Base-by-base conservation (phyloP, 1,140 invertebrate genomes). In the Archegozetes longisetosus region DNA sequence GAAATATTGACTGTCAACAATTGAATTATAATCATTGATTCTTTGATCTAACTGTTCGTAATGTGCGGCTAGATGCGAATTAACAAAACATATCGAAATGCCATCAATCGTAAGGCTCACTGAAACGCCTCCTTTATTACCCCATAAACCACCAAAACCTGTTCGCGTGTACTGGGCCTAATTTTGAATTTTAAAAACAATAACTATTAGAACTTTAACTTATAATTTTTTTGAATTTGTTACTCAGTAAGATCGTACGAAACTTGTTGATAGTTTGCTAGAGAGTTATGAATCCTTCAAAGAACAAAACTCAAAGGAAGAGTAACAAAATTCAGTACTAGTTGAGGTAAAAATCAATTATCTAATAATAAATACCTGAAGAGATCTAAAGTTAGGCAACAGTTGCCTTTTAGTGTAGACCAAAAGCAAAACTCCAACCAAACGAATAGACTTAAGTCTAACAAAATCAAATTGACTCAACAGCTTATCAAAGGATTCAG, bases 51-150 rank as follows among this genome's bases (percentile, higher is more conserved):
- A 72, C 55, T 84, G 76, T 61, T 88, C 77, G 67, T 89, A 86
- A 69, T 94, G 89, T 20, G 91, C 84, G 25, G 88, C 84, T 56
- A 95, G 72, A 72, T 96, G 91, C 32, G 82, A 79, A 67, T 94
- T 94, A 0, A 94, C 82, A 29, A 93, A 77, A 66, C 86, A 90
- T 27, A 94, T 66, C 17, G 85, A 89, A 62, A 84, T 82, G 13
- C 88, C 90, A 68, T 88, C 86, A 12, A 89, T 75, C 64, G 84
- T 85, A 64, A 94, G 80, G 53, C 91, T 76, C 51, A 92, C 78
- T 67, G 84, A 89, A 0, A 92, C 84, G 2, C 85, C 90, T 23
- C 92, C 91, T 78, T 95, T 96, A 71, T 94, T 95, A 56, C 90
- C 90, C 88, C 90, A 71, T n/a, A 76, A 78, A 55, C 91, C 91